These are phyloP conservation scores for Criorhina ranunculi DNA, from an alignment of 2,888 invertebrate species.

Conservation along the genomic window DNA sequence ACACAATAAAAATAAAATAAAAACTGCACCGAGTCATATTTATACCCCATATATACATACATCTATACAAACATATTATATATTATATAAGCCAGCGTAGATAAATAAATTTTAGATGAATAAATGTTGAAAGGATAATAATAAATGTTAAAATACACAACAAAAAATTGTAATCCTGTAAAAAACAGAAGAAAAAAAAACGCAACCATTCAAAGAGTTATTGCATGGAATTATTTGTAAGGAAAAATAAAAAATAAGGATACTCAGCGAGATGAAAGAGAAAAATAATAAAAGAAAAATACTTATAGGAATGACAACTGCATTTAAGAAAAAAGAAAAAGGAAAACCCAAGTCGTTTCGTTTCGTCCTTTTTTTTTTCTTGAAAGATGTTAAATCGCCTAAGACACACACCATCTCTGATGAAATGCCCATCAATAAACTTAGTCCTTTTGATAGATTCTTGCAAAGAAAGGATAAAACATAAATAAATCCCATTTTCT, in stretches of 20 bases:
- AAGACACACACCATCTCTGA: background rate
- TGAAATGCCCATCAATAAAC: conserved; percentile 7
- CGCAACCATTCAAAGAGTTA: conserved; percentile 41
- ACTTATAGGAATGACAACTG: conserved; percentile 55
- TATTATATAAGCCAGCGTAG: conserved; percentile 46
- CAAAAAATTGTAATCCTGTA: conserved; percentile 56
- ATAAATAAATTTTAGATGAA: conserved; percentile 74
- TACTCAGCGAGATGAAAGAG: conserved; percentile 31
- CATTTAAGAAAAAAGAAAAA: conserved; percentile 54
- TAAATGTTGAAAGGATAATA: conserved; percentile 72
- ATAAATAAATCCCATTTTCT: conserved; percentile 53
- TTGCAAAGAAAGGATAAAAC: conserved; percentile 40
- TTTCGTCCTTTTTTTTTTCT: conserved; percentile 35
- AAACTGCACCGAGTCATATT: conserved; percentile 45
- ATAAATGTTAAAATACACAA: conserved; percentile 58
- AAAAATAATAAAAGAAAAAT: conserved; percentile 45
- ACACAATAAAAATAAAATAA: conserved; percentile 32
- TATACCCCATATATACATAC: conserved; percentile 38
- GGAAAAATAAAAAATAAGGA: conserved; percentile 33
- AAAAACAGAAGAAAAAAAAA: conserved; percentile 29
- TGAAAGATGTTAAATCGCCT: conserved; percentile 37
- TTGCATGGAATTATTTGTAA: conserved; percentile 59
- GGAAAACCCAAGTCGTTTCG: background rate
- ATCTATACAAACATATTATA: conserved; percentile 22
- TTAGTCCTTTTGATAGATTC: conserved; percentile 65